Percentiles rank a stretch among this genome's conserved stretches.
Conservation (phyloP, 2,113 vertebrate species). For the Erpornis zantholeuca region DNA sequence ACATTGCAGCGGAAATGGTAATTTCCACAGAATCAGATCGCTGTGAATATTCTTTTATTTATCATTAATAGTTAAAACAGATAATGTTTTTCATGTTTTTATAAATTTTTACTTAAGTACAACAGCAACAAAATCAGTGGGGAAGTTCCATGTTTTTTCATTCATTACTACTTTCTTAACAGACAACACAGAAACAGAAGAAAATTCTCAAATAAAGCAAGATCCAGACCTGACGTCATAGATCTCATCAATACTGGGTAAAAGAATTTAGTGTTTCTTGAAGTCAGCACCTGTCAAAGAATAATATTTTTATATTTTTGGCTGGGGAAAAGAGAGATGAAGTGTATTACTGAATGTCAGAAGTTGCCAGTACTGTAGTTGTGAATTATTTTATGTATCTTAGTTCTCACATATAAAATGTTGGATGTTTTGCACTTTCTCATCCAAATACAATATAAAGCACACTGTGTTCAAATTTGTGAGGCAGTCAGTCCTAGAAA, state of each 20-base stretch:
- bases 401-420: not conserved
- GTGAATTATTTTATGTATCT: not conserved
- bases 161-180: not conserved
- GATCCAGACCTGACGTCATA: slow-evolving; percentile 71
- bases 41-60: not conserved
- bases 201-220: slow-evolving; percentile 68
- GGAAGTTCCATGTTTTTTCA: not conserved
- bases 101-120: not conserved
- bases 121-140: not conserved
- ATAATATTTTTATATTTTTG: not conserved
- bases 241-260: slow-evolving; percentile 55
- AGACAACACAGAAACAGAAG: slow-evolving; percentile 64
- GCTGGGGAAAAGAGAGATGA: not conserved
- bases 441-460: not conserved
- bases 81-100: not conserved
- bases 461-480: not conserved
- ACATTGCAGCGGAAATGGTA: not conserved
- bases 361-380: not conserved
- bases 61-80: not conserved
- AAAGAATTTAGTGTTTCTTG: not conserved
- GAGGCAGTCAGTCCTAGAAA: not conserved
- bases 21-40: not conserved
- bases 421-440: not conserved
- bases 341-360: not conserved
- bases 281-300: not conserved